Evolutionary conservation across 2,113 vertebrate genomes (phyloP).

Genomic region (Entelurus aequoreus): DNA sequence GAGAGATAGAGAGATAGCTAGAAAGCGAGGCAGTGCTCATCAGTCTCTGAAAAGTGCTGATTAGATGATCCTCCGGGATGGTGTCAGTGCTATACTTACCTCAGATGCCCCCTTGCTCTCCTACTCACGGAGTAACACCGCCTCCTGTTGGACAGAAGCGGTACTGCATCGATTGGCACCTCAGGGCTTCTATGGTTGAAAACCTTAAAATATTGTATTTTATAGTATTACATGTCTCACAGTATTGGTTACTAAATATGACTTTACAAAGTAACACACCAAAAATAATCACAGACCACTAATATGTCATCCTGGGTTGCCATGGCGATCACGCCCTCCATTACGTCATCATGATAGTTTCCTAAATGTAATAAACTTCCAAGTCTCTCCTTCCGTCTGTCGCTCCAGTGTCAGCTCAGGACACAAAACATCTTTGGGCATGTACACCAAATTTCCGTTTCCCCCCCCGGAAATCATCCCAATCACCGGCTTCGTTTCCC

Average conservation of each 20-base stretch:
- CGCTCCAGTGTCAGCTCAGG: slow-evolving; percentile 21
- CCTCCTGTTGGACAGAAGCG: slow-evolving; percentile 53
- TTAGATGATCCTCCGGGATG: slow-evolving; percentile 55
- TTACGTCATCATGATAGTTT: too few species aligned
- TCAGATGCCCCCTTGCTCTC: slow-evolving; percentile 57
- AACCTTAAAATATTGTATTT: neutral
- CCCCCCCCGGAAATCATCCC: slow-evolving; percentile 22
- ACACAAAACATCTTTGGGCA: slow-evolving; percentile 19
- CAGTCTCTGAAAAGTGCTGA: slow-evolving; percentile 48
- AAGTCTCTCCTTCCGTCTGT: slow-evolving; percentile 2
- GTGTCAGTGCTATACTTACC: slow-evolving; percentile 56
- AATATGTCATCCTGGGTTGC: too few species aligned
- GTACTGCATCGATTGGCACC: slow-evolving; percentile 14
- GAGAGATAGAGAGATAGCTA: slow-evolving; percentile 5
- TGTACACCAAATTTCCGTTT: slow-evolving; percentile 20
- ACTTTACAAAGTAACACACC: too few species aligned
- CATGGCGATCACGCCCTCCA: too few species aligned
- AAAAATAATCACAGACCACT: too few species aligned
- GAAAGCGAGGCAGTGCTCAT: slow-evolving; percentile 14
- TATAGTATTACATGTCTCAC: too few species aligned
- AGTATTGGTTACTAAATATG: too few species aligned
- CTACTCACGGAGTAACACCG: slow-evolving; percentile 41
- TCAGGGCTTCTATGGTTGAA: neutral
- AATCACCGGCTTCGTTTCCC: slow-evolving; percentile 26
- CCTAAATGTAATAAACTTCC: neutral